A percentile compares a stretch with the other conserved stretches of the same genome.
phyloP scores from a whole-genome alignment of 2,888 invertebrate species.

The Eretmocerus hayati region DNA sequence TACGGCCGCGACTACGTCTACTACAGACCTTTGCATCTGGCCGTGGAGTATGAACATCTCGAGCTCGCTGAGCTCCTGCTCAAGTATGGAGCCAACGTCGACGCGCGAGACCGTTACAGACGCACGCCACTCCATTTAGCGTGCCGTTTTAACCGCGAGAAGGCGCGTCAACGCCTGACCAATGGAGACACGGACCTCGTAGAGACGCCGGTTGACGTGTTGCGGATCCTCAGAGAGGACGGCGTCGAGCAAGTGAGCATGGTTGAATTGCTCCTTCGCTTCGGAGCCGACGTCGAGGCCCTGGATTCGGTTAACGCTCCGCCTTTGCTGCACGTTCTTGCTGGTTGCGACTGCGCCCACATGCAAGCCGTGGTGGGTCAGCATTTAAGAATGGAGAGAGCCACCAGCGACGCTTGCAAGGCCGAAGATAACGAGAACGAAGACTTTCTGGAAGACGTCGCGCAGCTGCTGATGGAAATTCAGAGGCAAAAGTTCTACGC shows the following conservation, averaged over 20 bases:
- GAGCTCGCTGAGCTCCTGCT: slow-evolving; percentile 13
- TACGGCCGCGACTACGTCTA: slow-evolving; percentile 15
- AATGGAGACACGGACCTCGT: neutral
- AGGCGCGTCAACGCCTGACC: slow-evolving; percentile 4
- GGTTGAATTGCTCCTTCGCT: slow-evolving; percentile 8
- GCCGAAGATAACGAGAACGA: neutral
- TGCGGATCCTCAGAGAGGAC: neutral
- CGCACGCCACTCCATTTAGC: slow-evolving; percentile 16
- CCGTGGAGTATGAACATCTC: slow-evolving; percentile 10
- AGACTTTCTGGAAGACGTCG: slow-evolving; percentile 1
- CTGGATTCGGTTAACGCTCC: slow-evolving; percentile 11
- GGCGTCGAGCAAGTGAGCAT: slow-evolving; percentile 9
- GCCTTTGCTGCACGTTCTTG: slow-evolving; percentile 11
- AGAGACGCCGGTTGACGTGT: neutral
- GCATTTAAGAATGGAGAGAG: too few relatives aligned
- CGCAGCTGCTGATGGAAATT: neutral
- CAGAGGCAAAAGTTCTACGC: slow-evolving; percentile 12
- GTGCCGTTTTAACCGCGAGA: slow-evolving; percentile 10
- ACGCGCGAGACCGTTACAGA: slow-evolving; percentile 11
- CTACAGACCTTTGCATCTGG: slow-evolving; percentile 16
- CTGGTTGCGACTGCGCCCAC: neutral
- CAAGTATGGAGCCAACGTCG: slow-evolving; percentile 16
- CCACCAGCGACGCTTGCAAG: too few relatives aligned
- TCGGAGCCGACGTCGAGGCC: slow-evolving; percentile 4
- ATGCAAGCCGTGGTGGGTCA: too few relatives aligned